A percentile compares a stretch with the other conserved stretches of the same genome.
Evolutionary conservation across 2,797 vertebrate species (phyloP).

Genomic region (Echiichthys vipera): DNA sequence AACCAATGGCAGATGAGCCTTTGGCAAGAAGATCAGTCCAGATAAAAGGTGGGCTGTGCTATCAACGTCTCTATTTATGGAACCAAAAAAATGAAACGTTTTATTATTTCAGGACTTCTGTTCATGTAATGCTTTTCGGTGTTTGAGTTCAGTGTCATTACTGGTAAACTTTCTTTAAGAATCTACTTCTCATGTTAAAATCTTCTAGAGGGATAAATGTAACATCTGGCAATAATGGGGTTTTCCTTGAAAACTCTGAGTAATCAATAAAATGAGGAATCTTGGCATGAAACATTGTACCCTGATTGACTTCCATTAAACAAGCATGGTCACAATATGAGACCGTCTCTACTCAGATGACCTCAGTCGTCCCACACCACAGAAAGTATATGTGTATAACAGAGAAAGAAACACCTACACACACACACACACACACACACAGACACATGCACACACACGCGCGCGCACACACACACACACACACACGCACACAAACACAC

Average conservation of each 20-base stretch:
- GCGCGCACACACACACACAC: constrained; percentile 42
- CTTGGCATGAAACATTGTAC: constrained; percentile 14
- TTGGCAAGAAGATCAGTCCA: constrained; percentile 1
- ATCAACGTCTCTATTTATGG: constrained; percentile 35
- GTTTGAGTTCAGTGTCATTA: background rate
- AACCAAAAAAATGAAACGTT: constrained; percentile 27
- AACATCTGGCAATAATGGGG: constrained; percentile 51
- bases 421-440: constrained; percentile 31
- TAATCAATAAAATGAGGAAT: constrained; percentile 61
- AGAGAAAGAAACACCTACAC: constrained; percentile 77
- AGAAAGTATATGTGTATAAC: constrained; percentile 74
- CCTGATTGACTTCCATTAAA: constrained; percentile 59
- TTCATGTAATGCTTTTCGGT: background rate
- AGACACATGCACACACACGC: constrained; percentile 1
- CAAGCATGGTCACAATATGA: constrained; percentile 50
- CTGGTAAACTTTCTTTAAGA: background rate
- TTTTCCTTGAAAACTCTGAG: constrained; percentile 41
- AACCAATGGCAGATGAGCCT: constrained; percentile 65
- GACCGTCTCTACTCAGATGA: constrained; percentile 72
- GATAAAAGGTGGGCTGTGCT: constrained; percentile 46
- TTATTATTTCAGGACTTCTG: constrained; percentile 19
- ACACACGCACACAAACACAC: constrained; percentile 50
- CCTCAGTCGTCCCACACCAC: constrained; percentile 73
- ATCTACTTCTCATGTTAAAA: constrained; percentile 3
- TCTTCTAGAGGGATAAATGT: constrained; percentile 2